Evolutionary conservation across 1,140 invertebrate species (phyloP), one percentile per base, ranked within the genome.

Genomic region (Pseudomyrmex sp.): DNA sequence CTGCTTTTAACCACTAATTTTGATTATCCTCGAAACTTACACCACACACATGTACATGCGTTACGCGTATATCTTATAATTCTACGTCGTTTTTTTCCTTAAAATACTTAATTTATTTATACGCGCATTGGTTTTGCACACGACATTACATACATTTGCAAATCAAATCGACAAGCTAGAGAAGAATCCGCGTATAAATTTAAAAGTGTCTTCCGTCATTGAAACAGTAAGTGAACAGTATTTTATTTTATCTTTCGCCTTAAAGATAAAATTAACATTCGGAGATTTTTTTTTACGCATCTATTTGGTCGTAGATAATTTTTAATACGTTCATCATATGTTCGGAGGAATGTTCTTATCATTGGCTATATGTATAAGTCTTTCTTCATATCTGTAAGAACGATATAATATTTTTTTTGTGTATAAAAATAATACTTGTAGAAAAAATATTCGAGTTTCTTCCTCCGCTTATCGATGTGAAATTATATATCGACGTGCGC

Each of bases 1-100:
- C 35, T 46, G 35, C 20, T 66, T 66, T 72, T 87, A 87, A 82
- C 50, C 54, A 85, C 75, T 89, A 88, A 88, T 89, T 89, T 90
- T 89, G 88, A 89, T 89, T 87, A 84, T 79, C 50, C 20, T 58
- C 76, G 48, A 74, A 54, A 73, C 76, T 66, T 44, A 59, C 61
- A 88, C 74, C 26, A 77, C 68, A 77, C 68, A 58, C 56, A 58
- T 68, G 50, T 86, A 84, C 46, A 83, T 69, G 61, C 44, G 44
- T 89, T 86, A 86, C 75, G 85, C 35, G 35, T 35, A 35, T 88
- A 77, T 50, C 83, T 77, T 83, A 35, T 35, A 88, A 54, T 26
- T 77, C 56, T 83, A 85, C 23, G 8, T 62, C 62, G 12, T 52
- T 18, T 23, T 66, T 59, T 18, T 35, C 61, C 72, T 86, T 87